These are phyloP conservation scores for Boleophthalmus pectinirostris DNA, from an alignment of 2,113 vertebrate genomes.

Conservation along the genomic window DNA sequence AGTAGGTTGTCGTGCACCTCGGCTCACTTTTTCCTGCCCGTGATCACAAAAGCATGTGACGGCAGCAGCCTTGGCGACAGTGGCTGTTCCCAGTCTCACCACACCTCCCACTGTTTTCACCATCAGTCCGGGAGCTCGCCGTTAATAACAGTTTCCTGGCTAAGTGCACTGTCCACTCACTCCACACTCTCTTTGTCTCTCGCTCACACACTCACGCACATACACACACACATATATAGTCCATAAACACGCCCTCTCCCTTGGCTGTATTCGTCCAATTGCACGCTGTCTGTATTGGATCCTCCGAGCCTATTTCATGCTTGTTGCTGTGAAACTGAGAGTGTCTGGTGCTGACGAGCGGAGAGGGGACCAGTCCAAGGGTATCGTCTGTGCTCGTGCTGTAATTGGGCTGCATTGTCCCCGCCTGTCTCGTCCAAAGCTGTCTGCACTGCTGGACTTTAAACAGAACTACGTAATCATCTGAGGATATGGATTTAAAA, in stretches of 20 bases:
- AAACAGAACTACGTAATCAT: constrained; percentile 10
- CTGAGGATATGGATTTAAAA: neutral
- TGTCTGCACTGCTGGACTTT: constrained; percentile 32
- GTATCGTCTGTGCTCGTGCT: constrained; percentile 35
- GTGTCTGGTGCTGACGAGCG: constrained; percentile 46
- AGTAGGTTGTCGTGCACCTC: constrained; percentile 9
- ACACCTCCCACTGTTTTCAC: constrained; percentile 62
- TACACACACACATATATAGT: constrained; percentile 39
- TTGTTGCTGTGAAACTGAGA: constrained; percentile 64
- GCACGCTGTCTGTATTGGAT: constrained; percentile 51
- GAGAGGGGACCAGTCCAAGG: constrained; percentile 29
- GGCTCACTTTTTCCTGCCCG: constrained; percentile 22
- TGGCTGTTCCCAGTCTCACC: constrained; percentile 52
- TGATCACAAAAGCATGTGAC: constrained; percentile 41
- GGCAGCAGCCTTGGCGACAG: constrained; percentile 52
- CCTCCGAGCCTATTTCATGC: constrained; percentile 63
- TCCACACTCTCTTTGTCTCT: constrained; percentile 24
- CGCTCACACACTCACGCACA: constrained; percentile 29
- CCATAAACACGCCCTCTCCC: constrained; percentile 52
- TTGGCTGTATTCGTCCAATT: constrained; percentile 40
- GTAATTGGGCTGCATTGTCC: constrained; percentile 54
- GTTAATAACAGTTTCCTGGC: constrained; percentile 59
- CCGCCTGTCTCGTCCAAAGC: constrained; percentile 41
- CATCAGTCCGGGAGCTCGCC: constrained; percentile 53
- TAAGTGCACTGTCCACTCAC: constrained; percentile 29